A percentile compares a stretch with the other conserved stretches of the same genome.
phyloP scores from a whole-genome alignment of 2,113 vertebrate genomes.

The Brachyhypopomus occidentalis region DNA sequence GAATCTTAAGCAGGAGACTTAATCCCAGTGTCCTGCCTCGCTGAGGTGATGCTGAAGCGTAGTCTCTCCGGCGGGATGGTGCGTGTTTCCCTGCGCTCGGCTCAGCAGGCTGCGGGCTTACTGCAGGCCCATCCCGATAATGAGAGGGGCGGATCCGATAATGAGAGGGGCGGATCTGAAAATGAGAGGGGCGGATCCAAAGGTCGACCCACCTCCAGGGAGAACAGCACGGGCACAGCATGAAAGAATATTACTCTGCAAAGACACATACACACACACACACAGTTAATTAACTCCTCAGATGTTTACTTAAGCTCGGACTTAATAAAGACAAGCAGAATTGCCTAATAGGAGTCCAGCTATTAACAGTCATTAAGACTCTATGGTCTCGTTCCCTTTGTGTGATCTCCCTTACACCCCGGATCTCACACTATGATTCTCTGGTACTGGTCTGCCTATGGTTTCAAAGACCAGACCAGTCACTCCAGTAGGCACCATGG shows the following conservation, averaged over 20 bases:
- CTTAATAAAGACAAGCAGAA: no score
- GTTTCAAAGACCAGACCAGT: no score
- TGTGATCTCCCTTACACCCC: no score
- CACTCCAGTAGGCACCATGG: no score
- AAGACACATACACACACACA: not conserved
- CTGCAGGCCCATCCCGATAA: conserved; percentile 17
- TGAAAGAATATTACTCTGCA: conserved; percentile 11
- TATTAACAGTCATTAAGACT: no score
- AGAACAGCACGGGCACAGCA: conserved; percentile 29
- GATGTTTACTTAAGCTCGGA: no score
- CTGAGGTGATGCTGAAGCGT: not conserved
- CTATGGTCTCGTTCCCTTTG: no score
- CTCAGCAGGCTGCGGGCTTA: conserved; percentile 7
- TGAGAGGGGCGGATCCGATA: not conserved
- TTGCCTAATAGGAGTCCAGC: no score
- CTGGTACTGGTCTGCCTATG: no score
- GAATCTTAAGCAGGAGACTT: not conserved
- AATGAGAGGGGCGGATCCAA: not conserved
- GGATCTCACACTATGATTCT: no score
- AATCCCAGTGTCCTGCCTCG: not conserved
- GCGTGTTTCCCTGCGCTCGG: not conserved
- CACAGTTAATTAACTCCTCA: no score
- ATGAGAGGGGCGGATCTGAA: no score
- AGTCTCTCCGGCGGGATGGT: conserved; percentile 11
- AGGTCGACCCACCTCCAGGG: conserved; percentile 32